A percentile compares a stretch with the other conserved stretches of the same genome.
phyloP scores from a whole-genome alignment of 2,888 invertebrate species.

The Conops quadrifasciatus region DNA sequence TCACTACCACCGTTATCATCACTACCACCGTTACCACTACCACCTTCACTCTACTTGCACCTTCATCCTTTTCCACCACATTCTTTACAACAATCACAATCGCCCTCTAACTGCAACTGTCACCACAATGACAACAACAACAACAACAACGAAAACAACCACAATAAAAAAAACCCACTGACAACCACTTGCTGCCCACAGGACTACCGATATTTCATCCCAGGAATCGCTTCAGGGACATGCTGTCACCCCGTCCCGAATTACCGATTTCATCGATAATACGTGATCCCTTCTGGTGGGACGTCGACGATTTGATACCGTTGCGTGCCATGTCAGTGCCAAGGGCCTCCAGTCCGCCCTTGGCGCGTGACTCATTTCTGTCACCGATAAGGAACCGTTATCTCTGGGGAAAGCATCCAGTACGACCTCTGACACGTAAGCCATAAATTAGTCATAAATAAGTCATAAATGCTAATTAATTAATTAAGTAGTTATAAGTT shows the following conservation, averaged over 20 bases:
- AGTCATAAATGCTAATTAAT: too few relatives aligned
- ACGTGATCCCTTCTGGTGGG: constrained; percentile 91
- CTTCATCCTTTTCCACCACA: too few relatives aligned
- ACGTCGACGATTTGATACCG: constrained; percentile 82
- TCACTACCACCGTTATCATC: too few relatives aligned
- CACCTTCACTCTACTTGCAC: too few relatives aligned
- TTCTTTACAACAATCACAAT: background rate
- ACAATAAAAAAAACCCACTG: constrained; percentile 8
- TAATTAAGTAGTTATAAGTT: too few relatives aligned
- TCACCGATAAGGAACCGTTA: constrained; percentile 91
- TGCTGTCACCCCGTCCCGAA: constrained; percentile 81
- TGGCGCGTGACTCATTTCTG: constrained; percentile 86
- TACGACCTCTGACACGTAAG: constrained; percentile 87
- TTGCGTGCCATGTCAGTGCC: constrained; percentile 70
- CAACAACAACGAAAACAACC: constrained; percentile 18
- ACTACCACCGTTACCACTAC: too few relatives aligned
- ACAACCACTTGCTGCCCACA: constrained; percentile 49
- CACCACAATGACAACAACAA: constrained; percentile 42
- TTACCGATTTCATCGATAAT: constrained; percentile 82
- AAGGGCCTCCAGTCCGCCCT: constrained; percentile 75
- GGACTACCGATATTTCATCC: constrained; percentile 79
- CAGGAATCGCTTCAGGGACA: constrained; percentile 70
- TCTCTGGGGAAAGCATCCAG: constrained; percentile 90
- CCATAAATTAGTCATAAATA: too few relatives aligned
- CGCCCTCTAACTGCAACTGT: constrained; percentile 22